These are phyloP conservation scores for Colletes latitarsis DNA, from an alignment of 1,140 invertebrate species.

Conservation along the genomic window DNA sequence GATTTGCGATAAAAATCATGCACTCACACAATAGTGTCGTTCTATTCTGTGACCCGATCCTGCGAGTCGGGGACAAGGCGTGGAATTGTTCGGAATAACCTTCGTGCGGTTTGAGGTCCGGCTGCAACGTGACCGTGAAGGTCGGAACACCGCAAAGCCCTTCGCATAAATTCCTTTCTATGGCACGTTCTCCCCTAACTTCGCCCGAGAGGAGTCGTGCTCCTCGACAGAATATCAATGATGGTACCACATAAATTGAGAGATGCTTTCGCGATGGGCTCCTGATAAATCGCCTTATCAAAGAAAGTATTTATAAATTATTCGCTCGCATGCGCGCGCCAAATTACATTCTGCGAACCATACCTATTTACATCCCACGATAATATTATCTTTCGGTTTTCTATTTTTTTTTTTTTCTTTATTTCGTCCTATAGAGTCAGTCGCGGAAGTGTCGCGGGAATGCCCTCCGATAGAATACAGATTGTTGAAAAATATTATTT, in stretches of 20 bases:
- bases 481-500: too few relatives aligned
- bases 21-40: constrained; percentile 1
- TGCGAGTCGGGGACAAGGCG: constrained; percentile 25
- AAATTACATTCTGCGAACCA: constrained; percentile 11
- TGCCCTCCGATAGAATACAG: too few relatives aligned
- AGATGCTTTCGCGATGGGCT: constrained; percentile 39
- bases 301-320: constrained; percentile 15
- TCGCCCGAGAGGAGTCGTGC: constrained; percentile 31
- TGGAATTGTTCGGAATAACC: constrained; percentile 49
- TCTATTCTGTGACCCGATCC: constrained; percentile 38
- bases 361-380: constrained; percentile 2
- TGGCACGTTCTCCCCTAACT: constrained; percentile 39
- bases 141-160: constrained; percentile 57
- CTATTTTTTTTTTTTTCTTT: too few relatives aligned
- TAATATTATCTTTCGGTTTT: constrained; percentile 1
- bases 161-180: constrained; percentile 59
- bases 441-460: too few relatives aligned
- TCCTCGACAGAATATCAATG: constrained; percentile 51
- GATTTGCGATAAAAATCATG: constrained; percentile 17
- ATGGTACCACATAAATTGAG: constrained; percentile 51
- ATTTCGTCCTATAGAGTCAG: too few relatives aligned
- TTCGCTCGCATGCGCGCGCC: background rate
- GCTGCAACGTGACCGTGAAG: constrained; percentile 59
- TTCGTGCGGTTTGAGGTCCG: constrained; percentile 56
- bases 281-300: constrained; percentile 28